Percentiles rank a stretch among this genome's conserved stretches.
Evolutionary conservation across 2,113 vertebrate genomes (phyloP).

Genomic region (Triplophysa tibetana): DNA sequence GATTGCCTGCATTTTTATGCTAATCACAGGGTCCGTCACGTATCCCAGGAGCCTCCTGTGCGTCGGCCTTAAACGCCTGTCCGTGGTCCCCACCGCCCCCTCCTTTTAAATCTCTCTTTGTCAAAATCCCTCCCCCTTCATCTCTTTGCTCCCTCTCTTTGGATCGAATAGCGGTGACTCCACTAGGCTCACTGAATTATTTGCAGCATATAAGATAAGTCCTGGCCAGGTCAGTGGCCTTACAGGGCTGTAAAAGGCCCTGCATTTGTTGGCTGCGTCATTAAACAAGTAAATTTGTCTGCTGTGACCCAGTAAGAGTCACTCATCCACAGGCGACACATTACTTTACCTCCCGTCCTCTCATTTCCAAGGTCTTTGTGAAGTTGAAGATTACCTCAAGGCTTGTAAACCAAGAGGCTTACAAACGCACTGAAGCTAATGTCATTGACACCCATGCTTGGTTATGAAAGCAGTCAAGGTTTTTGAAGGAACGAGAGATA

Average conservation of each 20-base stretch:
- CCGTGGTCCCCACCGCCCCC: not conserved
- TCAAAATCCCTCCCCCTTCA: constrained; percentile 16
- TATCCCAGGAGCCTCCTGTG: constrained; percentile 47
- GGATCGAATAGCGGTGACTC: constrained; percentile 44
- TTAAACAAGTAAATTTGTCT: constrained; percentile 38
- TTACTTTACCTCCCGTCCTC: constrained; percentile 31
- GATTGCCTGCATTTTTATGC: constrained; percentile 64
- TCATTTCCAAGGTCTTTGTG: constrained; percentile 30
- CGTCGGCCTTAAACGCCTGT: constrained; percentile 21
- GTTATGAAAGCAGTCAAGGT: not conserved
- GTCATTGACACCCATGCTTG: constrained; percentile 1
- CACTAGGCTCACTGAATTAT: constrained; percentile 28
- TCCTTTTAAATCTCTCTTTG: constrained; percentile 6
- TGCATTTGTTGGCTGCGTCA: constrained; percentile 16
- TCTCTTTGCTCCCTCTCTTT: constrained; percentile 13
- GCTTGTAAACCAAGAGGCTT: constrained; percentile 16
- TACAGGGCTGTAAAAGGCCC: constrained; percentile 30
- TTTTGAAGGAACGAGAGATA: too few relatives aligned
- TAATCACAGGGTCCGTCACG: constrained; percentile 54
- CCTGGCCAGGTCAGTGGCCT: constrained; percentile 6
- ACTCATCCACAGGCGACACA: constrained; percentile 20
- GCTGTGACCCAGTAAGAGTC: constrained; percentile 18
- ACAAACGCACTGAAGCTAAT: constrained; percentile 1
- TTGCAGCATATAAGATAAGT: constrained; percentile 17
- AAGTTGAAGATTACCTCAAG: constrained; percentile 24